These are phyloP conservation scores for Platorchestia sp. DNA, from an alignment of 1,140 invertebrate genomes.

Conservation along the genomic window DNA sequence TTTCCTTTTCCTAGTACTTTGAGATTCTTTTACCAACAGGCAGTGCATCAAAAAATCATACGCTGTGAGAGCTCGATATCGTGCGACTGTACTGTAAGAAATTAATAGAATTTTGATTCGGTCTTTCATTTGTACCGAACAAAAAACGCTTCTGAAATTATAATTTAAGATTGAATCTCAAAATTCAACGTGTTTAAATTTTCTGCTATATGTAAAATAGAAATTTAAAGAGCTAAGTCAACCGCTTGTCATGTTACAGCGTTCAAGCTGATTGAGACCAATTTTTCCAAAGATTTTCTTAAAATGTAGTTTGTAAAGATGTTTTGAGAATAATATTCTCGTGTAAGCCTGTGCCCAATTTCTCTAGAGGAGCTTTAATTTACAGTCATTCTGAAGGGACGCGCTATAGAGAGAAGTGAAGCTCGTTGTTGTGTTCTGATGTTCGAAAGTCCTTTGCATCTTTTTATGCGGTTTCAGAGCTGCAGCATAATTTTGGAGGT, in stretches of 20 bases:
- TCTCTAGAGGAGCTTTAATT: too few species aligned
- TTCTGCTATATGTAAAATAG: not conserved
- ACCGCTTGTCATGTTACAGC: not conserved
- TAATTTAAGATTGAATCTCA: not conserved
- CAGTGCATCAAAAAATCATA: not conserved
- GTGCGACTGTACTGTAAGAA: not conserved
- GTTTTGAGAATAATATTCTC: too few species aligned
- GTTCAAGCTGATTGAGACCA: not conserved
- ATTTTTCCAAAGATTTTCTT: too few species aligned
- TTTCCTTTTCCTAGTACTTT: not conserved
- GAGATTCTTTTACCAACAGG: not conserved
- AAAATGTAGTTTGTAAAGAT: too few species aligned
- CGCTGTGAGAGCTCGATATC: not conserved
- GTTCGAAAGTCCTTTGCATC: too few species aligned
- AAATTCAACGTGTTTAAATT: not conserved
- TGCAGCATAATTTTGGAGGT: too few species aligned
- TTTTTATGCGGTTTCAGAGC: too few species aligned
- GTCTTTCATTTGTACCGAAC: not conserved
- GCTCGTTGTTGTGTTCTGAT: too few species aligned
- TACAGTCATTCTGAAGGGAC: too few species aligned
- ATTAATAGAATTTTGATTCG: not conserved
- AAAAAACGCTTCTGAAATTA: not conserved
- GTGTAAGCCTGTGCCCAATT: too few species aligned
- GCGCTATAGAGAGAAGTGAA: too few species aligned
- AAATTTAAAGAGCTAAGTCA: not conserved